Evolutionary conservation across 2,888 invertebrate genomes (phyloP).

Genomic region (Unio delphinus): DNA sequence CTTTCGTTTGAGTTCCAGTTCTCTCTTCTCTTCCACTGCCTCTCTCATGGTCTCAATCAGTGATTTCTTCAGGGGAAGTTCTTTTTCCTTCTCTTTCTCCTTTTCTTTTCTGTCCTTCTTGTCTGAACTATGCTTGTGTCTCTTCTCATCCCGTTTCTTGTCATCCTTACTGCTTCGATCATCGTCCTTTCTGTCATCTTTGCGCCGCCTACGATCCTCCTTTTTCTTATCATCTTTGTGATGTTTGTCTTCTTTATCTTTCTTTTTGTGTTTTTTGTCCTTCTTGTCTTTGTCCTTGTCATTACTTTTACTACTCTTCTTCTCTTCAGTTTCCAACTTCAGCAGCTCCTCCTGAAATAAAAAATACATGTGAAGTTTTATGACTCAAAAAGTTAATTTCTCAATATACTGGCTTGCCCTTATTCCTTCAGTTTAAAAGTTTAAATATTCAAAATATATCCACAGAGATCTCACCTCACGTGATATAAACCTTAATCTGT

Average conservation of each 20-base stretch:
- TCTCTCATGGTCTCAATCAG: conserved; percentile 19
- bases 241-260: conserved; percentile 12
- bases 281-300: conserved; percentile 13
- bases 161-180: conserved; percentile 12
- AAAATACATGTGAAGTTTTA: neutral
- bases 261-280: conserved; percentile 14
- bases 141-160: conserved; percentile 9
- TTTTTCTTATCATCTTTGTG: conserved; percentile 12
- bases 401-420: too few relatives aligned
- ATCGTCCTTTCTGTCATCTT: conserved; percentile 5
- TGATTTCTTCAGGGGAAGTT: conserved; percentile 29
- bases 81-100: conserved; percentile 26
- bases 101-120: conserved; percentile 23
- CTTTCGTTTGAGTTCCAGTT: conserved; percentile 38
- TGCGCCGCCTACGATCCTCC: neutral
- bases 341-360: conserved; percentile 4
- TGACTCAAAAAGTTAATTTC: too few relatives aligned
- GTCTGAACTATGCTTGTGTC: conserved; percentile 15
- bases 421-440: too few relatives aligned
- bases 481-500: too few relatives aligned
- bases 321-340: conserved; percentile 5
- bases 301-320: conserved; percentile 2
- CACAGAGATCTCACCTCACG: too few relatives aligned
- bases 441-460: too few relatives aligned
- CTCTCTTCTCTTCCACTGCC: conserved; percentile 39